These are phyloP conservation scores for Phaenicophaeus curvirostris DNA, from an alignment of 2,797 vertebrate genomes.

Conservation along the genomic window DNA sequence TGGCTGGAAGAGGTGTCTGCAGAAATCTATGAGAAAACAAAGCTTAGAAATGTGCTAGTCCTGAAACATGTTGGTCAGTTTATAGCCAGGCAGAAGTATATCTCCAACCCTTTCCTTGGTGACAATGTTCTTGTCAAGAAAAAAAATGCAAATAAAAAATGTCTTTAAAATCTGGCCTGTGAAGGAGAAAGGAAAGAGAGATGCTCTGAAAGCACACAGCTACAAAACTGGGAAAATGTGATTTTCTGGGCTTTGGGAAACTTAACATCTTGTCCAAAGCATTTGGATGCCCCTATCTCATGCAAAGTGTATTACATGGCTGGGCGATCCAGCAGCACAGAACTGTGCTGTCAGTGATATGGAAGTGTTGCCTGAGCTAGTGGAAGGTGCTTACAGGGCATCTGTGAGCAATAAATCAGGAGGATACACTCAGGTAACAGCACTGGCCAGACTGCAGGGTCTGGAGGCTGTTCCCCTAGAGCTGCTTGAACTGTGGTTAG, in stretches of 20 bases:
- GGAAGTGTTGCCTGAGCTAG: background rate
- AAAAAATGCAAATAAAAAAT: background rate
- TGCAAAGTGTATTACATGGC: background rate
- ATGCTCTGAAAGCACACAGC: background rate
- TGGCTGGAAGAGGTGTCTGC: background rate
- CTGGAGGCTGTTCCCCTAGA: background rate
- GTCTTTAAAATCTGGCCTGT: background rate
- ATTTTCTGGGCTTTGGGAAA: background rate
- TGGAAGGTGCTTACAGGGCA: background rate
- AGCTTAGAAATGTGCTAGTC: constrained; percentile 3
- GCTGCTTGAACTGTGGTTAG: background rate
- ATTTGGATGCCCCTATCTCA: background rate
- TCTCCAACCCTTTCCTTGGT: background rate
- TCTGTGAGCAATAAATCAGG: background rate
- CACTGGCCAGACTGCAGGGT: background rate
- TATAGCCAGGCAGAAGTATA: background rate
- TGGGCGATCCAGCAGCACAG: constrained; percentile 1
- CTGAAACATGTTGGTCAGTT: background rate
- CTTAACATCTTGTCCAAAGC: constrained; percentile 28
- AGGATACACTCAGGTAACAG: background rate
- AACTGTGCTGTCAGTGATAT: background rate
- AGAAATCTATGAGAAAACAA: background rate
- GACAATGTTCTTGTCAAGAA: background rate
- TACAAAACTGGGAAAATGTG: background rate
- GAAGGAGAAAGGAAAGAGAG: background rate